Conservation (phyloP, 2,797 vertebrate genomes). For the Artibeus lituratus region DNA sequence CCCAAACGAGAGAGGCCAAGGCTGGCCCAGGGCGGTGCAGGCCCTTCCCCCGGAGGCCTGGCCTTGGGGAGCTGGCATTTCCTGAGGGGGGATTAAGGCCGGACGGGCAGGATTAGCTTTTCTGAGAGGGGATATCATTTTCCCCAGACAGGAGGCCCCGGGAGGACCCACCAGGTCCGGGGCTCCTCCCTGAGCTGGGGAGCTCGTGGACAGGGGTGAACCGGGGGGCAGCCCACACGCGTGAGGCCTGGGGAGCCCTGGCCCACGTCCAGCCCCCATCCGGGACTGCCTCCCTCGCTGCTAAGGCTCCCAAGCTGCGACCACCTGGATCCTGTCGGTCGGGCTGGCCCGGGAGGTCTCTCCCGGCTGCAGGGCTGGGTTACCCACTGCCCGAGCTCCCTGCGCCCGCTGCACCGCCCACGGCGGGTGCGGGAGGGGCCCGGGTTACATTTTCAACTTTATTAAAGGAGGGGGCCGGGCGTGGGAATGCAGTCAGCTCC, state of each 20-base stretch:
- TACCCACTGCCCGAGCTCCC: conserved; percentile 82
- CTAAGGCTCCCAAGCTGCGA: conserved; percentile 77
- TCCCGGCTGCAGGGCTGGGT: conserved; percentile 80
- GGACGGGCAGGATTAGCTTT: neutral
- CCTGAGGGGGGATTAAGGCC: neutral
- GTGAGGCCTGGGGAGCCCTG: neutral
- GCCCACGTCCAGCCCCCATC: neutral
- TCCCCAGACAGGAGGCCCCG: neutral
- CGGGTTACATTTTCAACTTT: conserved; percentile 88
- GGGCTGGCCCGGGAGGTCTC: conserved; percentile 55
- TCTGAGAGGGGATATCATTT: neutral
- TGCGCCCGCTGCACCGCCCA: conserved; percentile 79
- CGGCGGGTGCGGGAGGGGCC: conserved; percentile 74
- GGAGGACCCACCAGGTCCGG: neutral
- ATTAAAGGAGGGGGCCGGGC: conserved; percentile 88
- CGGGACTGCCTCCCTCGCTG: neutral
- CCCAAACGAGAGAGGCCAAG: rapidly evolving
- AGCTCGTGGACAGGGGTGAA: neutral
- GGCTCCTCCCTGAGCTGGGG: neutral
- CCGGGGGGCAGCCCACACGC: neutral
- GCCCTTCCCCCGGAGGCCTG: neutral
- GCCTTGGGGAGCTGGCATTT: neutral
- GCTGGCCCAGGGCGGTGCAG: neutral
- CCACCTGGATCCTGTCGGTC: conserved; percentile 68
- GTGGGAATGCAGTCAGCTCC: conserved; percentile 81